Base-by-base conservation (phyloP, 2,888 invertebrate species). In the Drosophila birchii region DNA sequence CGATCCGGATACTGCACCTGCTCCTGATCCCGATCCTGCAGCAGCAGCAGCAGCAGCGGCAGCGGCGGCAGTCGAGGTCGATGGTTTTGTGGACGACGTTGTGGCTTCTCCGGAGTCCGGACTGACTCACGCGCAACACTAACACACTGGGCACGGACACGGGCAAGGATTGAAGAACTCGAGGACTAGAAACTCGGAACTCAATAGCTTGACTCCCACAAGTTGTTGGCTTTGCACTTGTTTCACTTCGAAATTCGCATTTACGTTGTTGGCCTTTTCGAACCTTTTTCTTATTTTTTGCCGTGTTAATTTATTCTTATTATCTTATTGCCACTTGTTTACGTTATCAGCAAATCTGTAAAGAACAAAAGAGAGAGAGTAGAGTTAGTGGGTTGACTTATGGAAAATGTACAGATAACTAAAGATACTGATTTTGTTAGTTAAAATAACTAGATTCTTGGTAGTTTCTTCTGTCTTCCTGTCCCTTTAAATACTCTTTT, bases 21-120 rank as follows among this genome's bases (percentile, higher is more conserved):
- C 38, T 75, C 78, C 69, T 79, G 80, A 64, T 83, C 80, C 84
- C 79, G 85, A 69, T 83, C 76, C 67, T 68, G 68, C 58, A 39
- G 67, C 54, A 32, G 86, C 79, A 72, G 79, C 72, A 34, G 77
- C 80, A 55, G 86, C 84, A 62, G 90, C 85, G 73, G 89, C 88
- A 79, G 90, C 91, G 83, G 86, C 88, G 78, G 90, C 86, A 80
- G 85, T 79, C 77, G 89, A 81, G 77, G 89, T 88, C 58, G 89
- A 80, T 80, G 85, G 82, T 78, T 87, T 90, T 76, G 86, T 77
- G 78, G 89, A 78, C 78, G 82, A 89, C 83, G 86, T 89, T 85
- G 78, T 77, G 78, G 63, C 66, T 86, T 79, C 75, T 75, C 59
- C 68, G 72, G 63, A 43, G 58, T 62, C 77, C 58, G 74, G 45